Conservation (phyloP, 1,140 invertebrate genomes). For the Apis laboriosa region DNA sequence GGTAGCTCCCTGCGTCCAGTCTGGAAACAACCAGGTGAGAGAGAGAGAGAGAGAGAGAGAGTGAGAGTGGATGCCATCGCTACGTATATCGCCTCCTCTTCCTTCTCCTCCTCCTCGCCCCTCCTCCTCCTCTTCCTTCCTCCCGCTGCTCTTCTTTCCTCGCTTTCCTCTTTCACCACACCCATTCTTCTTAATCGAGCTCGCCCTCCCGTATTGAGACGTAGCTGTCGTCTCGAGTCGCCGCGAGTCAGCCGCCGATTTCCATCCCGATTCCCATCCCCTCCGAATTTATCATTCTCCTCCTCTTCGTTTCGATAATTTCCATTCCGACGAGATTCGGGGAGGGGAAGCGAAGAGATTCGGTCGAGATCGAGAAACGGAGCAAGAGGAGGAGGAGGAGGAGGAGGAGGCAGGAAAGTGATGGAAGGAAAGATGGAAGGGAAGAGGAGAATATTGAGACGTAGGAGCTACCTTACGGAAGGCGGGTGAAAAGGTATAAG, state of each 20-base stretch:
- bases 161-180: slow-evolving; percentile 48
- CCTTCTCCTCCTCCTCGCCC: slow-evolving; percentile 48
- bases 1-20: slow-evolving; percentile 58
- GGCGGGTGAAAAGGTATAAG: slow-evolving; percentile 52
- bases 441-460: slow-evolving; percentile 73
- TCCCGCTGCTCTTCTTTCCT: slow-evolving; percentile 38
- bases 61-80: slow-evolving; percentile 68
- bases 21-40: slow-evolving; percentile 37
- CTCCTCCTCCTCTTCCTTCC: not conserved
- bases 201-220: slow-evolving; percentile 44
- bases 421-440: not conserved
- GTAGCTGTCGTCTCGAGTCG: slow-evolving; percentile 16
- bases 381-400: not conserved
- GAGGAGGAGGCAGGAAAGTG: too few relatives aligned
- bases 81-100: slow-evolving; percentile 59
- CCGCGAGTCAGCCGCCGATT: not conserved
- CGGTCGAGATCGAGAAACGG: too few relatives aligned
- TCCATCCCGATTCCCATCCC: too few relatives aligned
- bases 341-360: not conserved
- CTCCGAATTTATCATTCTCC: too few relatives aligned
- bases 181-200: slow-evolving; percentile 59
- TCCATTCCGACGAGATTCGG: too few relatives aligned
- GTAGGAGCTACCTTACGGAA: slow-evolving; percentile 67
- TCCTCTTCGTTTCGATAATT: not conserved
- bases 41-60: too few relatives aligned